Percentiles rank a stretch among this genome's conserved stretches.
phyloP scores from a whole-genome alignment of 2,888 invertebrate species.

The Troides helena region DNA sequence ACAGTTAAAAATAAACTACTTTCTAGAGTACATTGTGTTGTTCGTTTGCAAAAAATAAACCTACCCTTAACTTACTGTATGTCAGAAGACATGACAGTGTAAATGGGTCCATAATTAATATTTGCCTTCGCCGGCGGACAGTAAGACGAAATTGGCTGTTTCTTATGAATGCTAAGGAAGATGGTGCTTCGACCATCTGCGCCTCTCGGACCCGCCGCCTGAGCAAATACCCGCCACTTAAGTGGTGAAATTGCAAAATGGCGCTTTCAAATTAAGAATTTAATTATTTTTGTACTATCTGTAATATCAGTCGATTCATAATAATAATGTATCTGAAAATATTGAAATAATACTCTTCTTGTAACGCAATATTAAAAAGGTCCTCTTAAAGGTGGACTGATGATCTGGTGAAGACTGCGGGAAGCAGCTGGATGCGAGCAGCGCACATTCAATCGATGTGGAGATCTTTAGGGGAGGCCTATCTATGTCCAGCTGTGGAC shows the following conservation, averaged over 20 bases:
- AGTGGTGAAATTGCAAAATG: conserved; percentile 14
- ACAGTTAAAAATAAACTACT: not conserved
- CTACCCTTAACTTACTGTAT: not conserved
- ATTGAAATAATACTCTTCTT: too few relatives aligned
- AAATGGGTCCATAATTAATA: conserved; percentile 23
- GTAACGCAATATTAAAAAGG: too few relatives aligned
- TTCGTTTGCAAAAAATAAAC: not conserved
- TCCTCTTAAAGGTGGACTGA: too few relatives aligned
- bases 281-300: too few relatives aligned
- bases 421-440: too few relatives aligned
- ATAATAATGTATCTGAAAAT: too few relatives aligned
- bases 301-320: too few relatives aligned
- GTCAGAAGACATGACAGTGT: not conserved
- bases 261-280: not conserved
- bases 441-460: too few relatives aligned
- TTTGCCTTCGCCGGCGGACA: conserved; percentile 19
- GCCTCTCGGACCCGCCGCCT: conserved; percentile 15
- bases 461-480: too few relatives aligned
- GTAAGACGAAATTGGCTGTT: conserved; percentile 30
- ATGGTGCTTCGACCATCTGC: conserved; percentile 33
- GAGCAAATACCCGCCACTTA: conserved; percentile 16
- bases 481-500: too few relatives aligned
- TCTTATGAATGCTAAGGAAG: conserved; percentile 28
- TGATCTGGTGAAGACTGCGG: too few relatives aligned
- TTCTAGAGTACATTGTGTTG: not conserved